phyloP scores from a whole-genome alignment of 2,888 invertebrate genomes.

The Tridacna gigas region DNA sequence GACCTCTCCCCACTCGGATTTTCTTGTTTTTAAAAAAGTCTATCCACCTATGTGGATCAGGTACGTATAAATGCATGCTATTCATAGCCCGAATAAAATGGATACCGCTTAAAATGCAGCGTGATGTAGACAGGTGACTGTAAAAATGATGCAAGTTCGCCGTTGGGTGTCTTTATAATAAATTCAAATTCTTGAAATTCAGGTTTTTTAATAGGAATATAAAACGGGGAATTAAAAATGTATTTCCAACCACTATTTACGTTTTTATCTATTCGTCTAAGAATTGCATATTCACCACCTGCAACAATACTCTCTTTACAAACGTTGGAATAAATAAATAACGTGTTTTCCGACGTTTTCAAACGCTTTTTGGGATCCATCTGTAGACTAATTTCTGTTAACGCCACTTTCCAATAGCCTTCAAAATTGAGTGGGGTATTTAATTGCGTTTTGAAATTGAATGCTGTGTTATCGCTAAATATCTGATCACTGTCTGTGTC shows the following conservation, averaged over 20 bases:
- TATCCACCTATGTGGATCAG: constrained; percentile 38
- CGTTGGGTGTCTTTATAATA: constrained; percentile 47
- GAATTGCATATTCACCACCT: constrained; percentile 34
- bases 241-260: constrained; percentile 38
- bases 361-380: constrained; percentile 15
- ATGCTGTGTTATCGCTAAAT: constrained; percentile 43
- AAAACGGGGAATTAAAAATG: constrained; percentile 49
- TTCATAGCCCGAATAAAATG: constrained; percentile 46
- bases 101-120: constrained; percentile 60
- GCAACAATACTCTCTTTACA: constrained; percentile 52
- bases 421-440: constrained; percentile 42
- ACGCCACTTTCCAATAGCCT: constrained; percentile 55
- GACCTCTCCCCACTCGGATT: constrained; percentile 24
- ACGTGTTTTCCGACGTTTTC: constrained; percentile 17
- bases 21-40: constrained; percentile 31
- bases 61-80: constrained; percentile 21
- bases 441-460: constrained; percentile 51
- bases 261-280: constrained; percentile 44
- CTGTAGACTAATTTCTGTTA: constrained; percentile 42
- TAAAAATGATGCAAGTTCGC: constrained; percentile 50
- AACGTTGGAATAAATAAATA: constrained; percentile 47
- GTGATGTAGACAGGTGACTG: constrained; percentile 46
- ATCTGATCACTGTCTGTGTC: constrained; percentile 41
- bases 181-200: constrained; percentile 52
- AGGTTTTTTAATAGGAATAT: constrained; percentile 44